phyloP scores from a whole-genome alignment of 1,140 invertebrate species.

The Rhagoletis pomonella region DNA sequence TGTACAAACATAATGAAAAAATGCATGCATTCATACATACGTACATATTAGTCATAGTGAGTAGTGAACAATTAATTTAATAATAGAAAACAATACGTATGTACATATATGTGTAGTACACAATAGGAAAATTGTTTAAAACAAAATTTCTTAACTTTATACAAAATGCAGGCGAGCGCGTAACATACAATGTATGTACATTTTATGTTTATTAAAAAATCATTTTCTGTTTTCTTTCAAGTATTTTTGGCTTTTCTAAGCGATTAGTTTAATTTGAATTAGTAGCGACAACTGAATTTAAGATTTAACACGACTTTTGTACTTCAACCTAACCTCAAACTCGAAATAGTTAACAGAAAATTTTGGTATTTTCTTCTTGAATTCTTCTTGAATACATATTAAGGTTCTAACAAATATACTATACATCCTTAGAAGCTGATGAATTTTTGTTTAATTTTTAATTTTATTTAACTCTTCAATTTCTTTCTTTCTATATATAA shows the following conservation, averaged over 20 bases:
- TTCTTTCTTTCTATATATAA: background rate
- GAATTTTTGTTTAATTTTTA: too few species aligned
- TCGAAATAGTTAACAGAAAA: too few species aligned
- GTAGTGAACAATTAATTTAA: background rate
- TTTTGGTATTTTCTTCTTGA: too few species aligned
- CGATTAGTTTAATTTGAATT: background rate
- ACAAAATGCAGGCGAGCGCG: background rate
- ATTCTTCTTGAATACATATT: background rate
- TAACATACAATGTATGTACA: too few species aligned
- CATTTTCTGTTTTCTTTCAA: background rate
- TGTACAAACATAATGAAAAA: slow-evolving; percentile 19
- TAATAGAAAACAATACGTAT: background rate
- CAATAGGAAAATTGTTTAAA: background rate
- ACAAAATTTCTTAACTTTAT: slow-evolving; percentile 9
- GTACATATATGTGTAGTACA: background rate
- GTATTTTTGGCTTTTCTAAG: background rate
- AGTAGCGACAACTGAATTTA: too few species aligned
- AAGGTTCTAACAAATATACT: too few species aligned
- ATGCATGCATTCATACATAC: background rate
- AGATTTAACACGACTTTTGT: background rate
- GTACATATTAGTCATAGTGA: slow-evolving; percentile 11
- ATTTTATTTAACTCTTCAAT: too few species aligned
- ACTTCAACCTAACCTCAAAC: too few species aligned
- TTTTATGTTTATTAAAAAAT: background rate
- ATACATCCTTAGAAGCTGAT: too few species aligned